These are phyloP conservation scores for Salvator merianae DNA, from an alignment of 2,113 vertebrate species.

Conservation along the genomic window DNA sequence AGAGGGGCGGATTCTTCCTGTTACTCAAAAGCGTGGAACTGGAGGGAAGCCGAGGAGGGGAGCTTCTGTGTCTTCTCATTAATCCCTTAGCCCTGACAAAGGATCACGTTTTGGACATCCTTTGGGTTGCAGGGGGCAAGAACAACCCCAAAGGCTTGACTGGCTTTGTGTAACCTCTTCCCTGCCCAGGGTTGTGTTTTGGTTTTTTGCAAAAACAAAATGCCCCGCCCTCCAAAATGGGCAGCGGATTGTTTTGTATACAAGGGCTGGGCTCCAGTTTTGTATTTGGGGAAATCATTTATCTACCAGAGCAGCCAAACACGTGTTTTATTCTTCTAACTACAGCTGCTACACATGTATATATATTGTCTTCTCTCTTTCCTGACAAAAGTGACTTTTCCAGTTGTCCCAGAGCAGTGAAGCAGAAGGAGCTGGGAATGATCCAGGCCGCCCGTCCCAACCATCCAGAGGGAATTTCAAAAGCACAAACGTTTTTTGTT, in stretches of 20 bases:
- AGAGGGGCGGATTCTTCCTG: conserved; percentile 56
- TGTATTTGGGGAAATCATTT: conserved; percentile 14
- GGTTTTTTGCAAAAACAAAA: neutral
- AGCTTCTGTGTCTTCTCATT: neutral
- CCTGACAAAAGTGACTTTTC: neutral
- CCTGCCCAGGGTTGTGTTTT: too few relatives aligned
- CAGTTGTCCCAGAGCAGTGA: neutral
- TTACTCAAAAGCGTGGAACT: neutral
- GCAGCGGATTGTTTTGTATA: neutral
- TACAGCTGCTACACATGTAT: neutral
- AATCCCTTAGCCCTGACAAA: neutral
- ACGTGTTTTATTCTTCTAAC: neutral
- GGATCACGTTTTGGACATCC: neutral
- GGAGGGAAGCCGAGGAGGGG: neutral
- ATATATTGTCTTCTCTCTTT: neutral
- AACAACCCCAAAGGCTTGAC: rapidly evolving
- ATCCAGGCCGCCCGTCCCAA: conserved; percentile 2
- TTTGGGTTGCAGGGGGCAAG: rapidly evolving
- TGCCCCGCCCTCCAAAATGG: neutral
- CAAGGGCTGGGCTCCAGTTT: neutral
- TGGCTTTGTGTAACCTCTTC: neutral
- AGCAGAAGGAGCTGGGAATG: neutral
- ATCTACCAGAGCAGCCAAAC: neutral
- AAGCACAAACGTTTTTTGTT: too few relatives aligned
- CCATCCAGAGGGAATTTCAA: conserved; percentile 16